Base-by-base conservation (phyloP, 2,888 invertebrate species). In the Mythimna albipuncta region DNA sequence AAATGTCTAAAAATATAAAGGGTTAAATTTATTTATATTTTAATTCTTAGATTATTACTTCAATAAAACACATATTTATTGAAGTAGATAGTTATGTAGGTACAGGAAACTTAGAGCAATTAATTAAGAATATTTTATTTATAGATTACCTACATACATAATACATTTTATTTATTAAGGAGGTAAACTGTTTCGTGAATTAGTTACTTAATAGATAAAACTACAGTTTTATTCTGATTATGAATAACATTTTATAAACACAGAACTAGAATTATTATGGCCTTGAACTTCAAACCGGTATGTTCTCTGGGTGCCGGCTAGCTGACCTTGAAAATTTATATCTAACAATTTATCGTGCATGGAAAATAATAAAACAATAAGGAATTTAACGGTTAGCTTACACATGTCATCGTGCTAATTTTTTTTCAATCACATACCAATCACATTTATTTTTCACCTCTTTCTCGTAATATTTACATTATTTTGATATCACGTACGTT, bases 401-500 rank as follows among this genome's bases (percentile, higher is more conserved):
- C 32, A 16, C 0, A 16, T 21, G 16, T 11, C n/a, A 47, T 9
- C 19, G 11, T 57, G 13, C 10, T 55, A 19, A 26, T 61, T 41
- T 11, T 7, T 35, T 1, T 13, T 16, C 21, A 32, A 68, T 32
- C 16, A 55, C 16, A 9, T 32, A 55, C 6, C 21, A n/a, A 16
- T 50, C 21, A 57, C 10, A 19, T 47, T 47, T 47, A 16, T 44
- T 41, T n/a, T 52, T 35, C 7, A n/a, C 6, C n/a, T 44, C 13
- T 66, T n/a, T 11, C 6, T 11, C 11, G 0, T 44, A 19, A 21
- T 61, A n/a, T 77, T 55, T 77, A 57, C n/a, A 58, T 26, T n/a
- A 19, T 9, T 61, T 38, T 61, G n/a, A 0, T 77, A 32, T 1
- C 21, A 38, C 1, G 4, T 79, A 91, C 93, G 89, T 38, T 1